Percentiles rank a stretch among this genome's conserved stretches.
phyloP scores from a whole-genome alignment of 2,797 vertebrate species.

The Acanthiza pusilla region DNA sequence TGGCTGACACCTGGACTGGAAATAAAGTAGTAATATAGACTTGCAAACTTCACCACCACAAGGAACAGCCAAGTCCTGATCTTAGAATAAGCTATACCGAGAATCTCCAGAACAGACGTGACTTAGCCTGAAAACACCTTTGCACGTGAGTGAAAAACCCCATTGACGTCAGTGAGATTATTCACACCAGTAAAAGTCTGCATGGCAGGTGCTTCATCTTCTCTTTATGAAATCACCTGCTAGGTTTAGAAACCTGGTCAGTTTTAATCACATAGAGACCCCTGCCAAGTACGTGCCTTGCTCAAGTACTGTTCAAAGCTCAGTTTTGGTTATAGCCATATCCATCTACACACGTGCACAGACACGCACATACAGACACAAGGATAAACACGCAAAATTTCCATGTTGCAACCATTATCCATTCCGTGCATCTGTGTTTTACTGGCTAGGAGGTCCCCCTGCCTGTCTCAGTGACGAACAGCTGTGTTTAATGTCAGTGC shows the following conservation, averaged over 20 bases:
- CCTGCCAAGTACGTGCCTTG: background rate
- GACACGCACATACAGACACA: background rate
- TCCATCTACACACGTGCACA: too few relatives aligned
- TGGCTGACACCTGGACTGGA: background rate
- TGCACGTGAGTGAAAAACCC: background rate
- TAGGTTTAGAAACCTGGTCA: background rate
- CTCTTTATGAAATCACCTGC: background rate
- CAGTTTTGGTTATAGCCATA: background rate
- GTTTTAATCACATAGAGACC: background rate
- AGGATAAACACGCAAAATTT: background rate
- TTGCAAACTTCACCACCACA: background rate
- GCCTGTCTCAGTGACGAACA: background rate
- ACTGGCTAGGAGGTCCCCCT: background rate
- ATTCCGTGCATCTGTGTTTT: background rate
- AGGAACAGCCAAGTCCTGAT: background rate
- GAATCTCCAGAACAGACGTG: background rate
- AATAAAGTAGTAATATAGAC: background rate
- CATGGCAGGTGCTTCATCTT: background rate
- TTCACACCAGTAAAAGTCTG: background rate
- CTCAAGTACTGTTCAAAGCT: background rate
- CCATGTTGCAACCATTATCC: background rate
- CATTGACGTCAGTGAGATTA: slow-evolving; percentile 9
- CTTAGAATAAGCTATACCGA: background rate
- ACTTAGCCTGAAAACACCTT: slow-evolving; percentile 15
- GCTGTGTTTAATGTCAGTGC: background rate